A percentile compares a stretch with the other conserved stretches of the same genome.
phyloP scores from a whole-genome alignment of 2,888 invertebrate genomes.

The Stramonita haemastoma region DNA sequence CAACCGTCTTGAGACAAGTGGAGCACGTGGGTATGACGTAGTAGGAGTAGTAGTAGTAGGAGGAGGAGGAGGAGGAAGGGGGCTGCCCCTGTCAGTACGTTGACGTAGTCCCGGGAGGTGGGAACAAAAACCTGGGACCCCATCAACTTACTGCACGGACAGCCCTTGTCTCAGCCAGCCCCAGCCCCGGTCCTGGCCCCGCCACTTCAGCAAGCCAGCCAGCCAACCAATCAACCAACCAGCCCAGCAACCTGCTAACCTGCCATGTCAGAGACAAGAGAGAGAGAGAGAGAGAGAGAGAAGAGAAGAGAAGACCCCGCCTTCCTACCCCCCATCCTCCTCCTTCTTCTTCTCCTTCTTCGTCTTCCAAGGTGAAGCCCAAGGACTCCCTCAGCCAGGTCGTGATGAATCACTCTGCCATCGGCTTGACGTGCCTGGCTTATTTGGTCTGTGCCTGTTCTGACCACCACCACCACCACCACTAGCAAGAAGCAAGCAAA shows the following conservation, averaged over 20 bases:
- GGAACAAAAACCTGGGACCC: constrained; percentile 66
- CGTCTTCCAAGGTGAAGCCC: background rate
- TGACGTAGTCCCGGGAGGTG: constrained; percentile 70
- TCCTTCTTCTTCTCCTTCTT: background rate
- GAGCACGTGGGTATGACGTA: background rate
- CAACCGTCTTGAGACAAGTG: background rate
- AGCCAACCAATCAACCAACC: background rate
- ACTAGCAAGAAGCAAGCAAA: background rate
- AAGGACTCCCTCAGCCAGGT: background rate
- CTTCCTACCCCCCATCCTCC: background rate
- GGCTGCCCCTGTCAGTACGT: constrained; percentile 63
- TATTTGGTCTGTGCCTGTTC: background rate
- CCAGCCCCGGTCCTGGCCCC: too few relatives aligned
- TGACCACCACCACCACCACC: background rate
- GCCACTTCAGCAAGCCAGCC: too few relatives aligned
- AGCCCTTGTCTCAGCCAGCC: constrained; percentile 39
- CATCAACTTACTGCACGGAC: constrained; percentile 69
- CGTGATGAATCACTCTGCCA: background rate
- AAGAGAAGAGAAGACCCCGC: background rate
- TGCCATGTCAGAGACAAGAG: background rate
- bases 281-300: too few relatives aligned
- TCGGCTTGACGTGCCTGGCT: background rate
- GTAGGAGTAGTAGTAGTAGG: too few relatives aligned
- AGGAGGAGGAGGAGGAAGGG: too few relatives aligned
- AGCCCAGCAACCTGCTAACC: background rate